Evolutionary conservation across 2,113 vertebrate species (phyloP).

Genomic region (Daubentonia madagascariensis): DNA sequence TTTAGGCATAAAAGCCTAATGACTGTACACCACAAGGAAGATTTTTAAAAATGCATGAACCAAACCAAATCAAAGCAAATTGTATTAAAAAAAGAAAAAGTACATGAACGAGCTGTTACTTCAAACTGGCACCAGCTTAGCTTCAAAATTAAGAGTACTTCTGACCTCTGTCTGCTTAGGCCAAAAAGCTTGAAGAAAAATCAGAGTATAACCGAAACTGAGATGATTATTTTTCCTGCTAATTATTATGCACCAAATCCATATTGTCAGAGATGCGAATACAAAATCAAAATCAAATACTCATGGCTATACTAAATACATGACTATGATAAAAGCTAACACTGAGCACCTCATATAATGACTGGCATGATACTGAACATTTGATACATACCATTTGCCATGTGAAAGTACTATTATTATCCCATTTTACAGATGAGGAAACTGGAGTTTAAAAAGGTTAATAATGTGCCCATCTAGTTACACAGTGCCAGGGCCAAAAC

Average conservation of each 20-base stretch:
- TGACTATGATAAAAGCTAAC: background rate
- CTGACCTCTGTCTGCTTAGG: background rate
- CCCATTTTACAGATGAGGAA: background rate
- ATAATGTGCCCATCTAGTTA: background rate
- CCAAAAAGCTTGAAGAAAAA: background rate
- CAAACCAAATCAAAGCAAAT: conserved; percentile 68
- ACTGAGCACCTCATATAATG: background rate
- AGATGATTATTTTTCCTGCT: background rate
- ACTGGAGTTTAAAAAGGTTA: background rate
- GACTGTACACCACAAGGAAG: conserved; percentile 51
- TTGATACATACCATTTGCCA: background rate
- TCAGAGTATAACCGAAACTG: background rate
- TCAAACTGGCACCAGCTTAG: conserved; percentile 43
- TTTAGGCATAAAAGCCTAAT: conserved; percentile 68
- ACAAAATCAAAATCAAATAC: background rate
- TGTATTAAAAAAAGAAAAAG: conserved; percentile 18
- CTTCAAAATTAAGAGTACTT: background rate
- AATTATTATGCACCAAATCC: background rate
- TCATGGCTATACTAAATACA: background rate
- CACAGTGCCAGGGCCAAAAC: background rate
- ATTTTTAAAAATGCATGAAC: conserved; percentile 70
- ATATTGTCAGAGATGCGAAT: background rate
- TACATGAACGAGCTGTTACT: conserved; percentile 19
- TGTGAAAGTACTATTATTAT: background rate
- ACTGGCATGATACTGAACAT: background rate